Evolutionary conservation across 2,888 invertebrate genomes (phyloP).

Genomic region (Ernsta delagoae): DNA sequence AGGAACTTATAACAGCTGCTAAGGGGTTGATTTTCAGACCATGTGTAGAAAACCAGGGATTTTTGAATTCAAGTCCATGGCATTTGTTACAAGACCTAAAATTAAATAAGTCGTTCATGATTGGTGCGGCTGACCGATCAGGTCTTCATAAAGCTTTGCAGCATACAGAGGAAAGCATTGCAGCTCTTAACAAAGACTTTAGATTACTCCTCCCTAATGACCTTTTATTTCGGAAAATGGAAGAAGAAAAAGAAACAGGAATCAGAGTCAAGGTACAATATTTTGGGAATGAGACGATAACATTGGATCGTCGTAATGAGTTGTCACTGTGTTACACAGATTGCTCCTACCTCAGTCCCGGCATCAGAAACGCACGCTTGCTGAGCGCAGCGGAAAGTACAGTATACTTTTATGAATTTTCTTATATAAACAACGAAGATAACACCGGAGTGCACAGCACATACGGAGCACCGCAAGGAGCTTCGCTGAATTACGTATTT

Average conservation of each 20-base stretch:
- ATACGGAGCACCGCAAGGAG: conserved; percentile 81
- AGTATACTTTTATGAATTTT: conserved; percentile 84
- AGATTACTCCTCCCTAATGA: conserved; percentile 59
- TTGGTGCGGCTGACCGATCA: conserved; percentile 64
- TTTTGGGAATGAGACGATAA: conserved; percentile 55
- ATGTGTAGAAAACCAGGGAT: conserved; percentile 58
- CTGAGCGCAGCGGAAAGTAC: conserved; percentile 62
- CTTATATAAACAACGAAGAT: conserved; percentile 49
- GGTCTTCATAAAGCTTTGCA: conserved; percentile 58
- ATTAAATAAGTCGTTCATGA: conserved; percentile 57
- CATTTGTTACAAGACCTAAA: conserved; percentile 49
- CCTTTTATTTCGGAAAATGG: conserved; percentile 52
- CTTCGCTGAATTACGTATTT: conserved; percentile 83
- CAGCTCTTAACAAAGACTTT: conserved; percentile 53
- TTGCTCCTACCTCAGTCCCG: conserved; percentile 60
- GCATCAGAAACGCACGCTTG: conserved; percentile 58
- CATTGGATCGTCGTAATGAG: conserved; percentile 44
- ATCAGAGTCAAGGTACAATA: conserved; percentile 56
- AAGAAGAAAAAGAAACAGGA: conserved; percentile 48
- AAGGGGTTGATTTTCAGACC: conserved; percentile 55
- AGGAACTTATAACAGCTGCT: conserved; percentile 50
- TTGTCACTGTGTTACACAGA: conserved; percentile 64
- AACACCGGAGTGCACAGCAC: conserved; percentile 67
- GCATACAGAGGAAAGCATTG: conserved; percentile 50
- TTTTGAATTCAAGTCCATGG: conserved; percentile 62